Evolutionary conservation across 2,113 vertebrate genomes (phyloP), one percentile per base, ranked within the genome.

Genomic region (Pampusana beccarii): DNA sequence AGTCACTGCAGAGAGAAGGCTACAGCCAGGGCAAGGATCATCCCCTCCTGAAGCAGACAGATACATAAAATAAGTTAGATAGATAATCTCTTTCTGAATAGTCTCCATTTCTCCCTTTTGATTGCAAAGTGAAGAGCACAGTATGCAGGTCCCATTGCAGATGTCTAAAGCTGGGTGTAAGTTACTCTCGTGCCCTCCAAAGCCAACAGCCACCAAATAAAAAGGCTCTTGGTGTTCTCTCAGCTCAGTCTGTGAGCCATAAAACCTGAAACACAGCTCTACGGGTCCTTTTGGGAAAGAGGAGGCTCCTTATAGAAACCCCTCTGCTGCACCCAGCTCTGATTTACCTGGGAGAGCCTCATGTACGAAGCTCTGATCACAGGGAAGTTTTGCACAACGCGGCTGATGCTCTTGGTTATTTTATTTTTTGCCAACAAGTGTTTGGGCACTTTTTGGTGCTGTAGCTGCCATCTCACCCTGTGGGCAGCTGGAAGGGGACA

Each of bases 341-440:
- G n/a, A 36, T 50, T 66, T n/a, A 6, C 17, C 5, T 26, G 11
- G 42, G 51, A 58, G 4, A 51, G 5, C 17, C 13, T 66, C 51
- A 28, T 9, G 57, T 16, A 21, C 23, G 8, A 5, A 25, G 23
- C 13, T 29, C 36, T 91, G 66, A n/a, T 11, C 28, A 16, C 36
- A 58, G 28, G 50, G 48, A 73, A 40, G 9, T 9, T 38, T 31
- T 29, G 23, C 17, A 25, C 16, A 53, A 10, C 0, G 0, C 14
- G 8, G 24, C 4, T 23, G 11, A 34, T 26, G 33, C 15, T 65
- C 12, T 38, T 64, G 3, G 18, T 46, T 18, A 3, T 15, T 1
- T 33, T 73, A n/a, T 34, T 31, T 54, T 72, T 44, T 48, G 10
- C 33, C 53, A 40, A 23, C 16, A 53, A 48, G 9, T 16, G 9